phyloP scores from a whole-genome alignment of 2,888 invertebrate species.

The Pristionchus arcanus region DNA sequence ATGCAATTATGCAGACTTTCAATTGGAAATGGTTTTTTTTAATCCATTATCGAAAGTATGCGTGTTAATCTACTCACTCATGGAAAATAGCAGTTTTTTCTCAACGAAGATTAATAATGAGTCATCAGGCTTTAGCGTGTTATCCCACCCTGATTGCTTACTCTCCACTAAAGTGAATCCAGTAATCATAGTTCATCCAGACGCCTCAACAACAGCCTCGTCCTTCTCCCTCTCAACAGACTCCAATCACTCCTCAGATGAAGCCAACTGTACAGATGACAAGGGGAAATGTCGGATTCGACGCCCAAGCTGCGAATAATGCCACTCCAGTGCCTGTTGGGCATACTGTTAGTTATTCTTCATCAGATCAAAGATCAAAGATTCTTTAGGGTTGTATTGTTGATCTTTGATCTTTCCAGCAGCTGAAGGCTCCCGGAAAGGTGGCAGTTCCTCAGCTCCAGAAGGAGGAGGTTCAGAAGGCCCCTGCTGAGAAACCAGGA shows the following conservation, averaged over 20 bases:
- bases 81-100: too few species aligned
- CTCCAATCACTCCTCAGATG: background rate
- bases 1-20: too few species aligned
- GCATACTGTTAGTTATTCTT: conserved; percentile 31
- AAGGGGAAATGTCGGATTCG: conserved; percentile 49
- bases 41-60: too few species aligned
- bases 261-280: conserved; percentile 33
- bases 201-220: conserved; percentile 24
- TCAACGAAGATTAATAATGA: background rate
- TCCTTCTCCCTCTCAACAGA: conserved; percentile 10
- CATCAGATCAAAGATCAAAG: too few species aligned
- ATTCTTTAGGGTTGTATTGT: too few species aligned
- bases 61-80: too few species aligned
- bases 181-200: background rate
- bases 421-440: conserved; percentile 46
- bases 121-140: background rate
- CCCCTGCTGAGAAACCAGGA: conserved; percentile 54
- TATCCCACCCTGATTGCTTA: background rate
- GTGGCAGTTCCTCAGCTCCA: conserved; percentile 23
- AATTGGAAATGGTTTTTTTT: too few species aligned
- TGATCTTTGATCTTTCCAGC: conserved; percentile 37
- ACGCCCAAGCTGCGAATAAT: conserved; percentile 34
- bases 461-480: background rate
- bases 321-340: conserved; percentile 51
- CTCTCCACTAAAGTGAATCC: background rate